Evolutionary conservation across 2,888 invertebrate species (phyloP).

Genomic region (Meta bourneti): DNA sequence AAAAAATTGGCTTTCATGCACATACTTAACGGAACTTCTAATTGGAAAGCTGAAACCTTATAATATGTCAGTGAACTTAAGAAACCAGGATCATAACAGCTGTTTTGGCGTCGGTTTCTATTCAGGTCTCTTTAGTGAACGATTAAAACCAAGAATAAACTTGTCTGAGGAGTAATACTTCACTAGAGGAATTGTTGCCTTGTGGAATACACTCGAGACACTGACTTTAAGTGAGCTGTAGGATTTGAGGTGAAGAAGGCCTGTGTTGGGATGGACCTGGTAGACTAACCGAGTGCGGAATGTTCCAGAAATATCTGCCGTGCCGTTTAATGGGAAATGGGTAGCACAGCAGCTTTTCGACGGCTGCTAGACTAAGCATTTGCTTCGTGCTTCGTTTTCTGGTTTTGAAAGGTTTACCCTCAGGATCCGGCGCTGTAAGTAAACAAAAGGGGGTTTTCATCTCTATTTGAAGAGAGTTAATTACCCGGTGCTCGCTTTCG

Average conservation of each 20-base stretch:
- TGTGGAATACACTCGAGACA: not conserved
- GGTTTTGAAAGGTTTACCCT: not conserved
- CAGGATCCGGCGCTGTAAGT: too few species aligned
- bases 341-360: not conserved
- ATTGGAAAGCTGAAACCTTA: not conserved
- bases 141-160: not conserved
- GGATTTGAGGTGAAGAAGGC: not conserved
- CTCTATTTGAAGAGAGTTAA: too few species aligned
- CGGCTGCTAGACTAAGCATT: conserved; percentile 33
- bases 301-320: conserved; percentile 46
- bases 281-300: not conserved
- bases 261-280: not conserved
- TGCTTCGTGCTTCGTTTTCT: not conserved
- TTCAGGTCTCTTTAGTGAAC: not conserved
- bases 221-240: not conserved
- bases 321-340: conserved; percentile 3
- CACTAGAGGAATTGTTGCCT: not conserved
- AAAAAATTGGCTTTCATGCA: not conserved
- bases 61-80: not conserved
- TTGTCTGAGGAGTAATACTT: not conserved
- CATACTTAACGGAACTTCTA: not conserved
- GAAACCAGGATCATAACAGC: not conserved
- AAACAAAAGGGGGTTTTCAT: too few species aligned
- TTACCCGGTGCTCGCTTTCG: too few species aligned
- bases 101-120: not conserved